A percentile compares a stretch with the other conserved stretches of the same genome.
Evolutionary conservation across 2,113 vertebrate species (phyloP).

Genomic region (Phyllostomus hastatus): DNA sequence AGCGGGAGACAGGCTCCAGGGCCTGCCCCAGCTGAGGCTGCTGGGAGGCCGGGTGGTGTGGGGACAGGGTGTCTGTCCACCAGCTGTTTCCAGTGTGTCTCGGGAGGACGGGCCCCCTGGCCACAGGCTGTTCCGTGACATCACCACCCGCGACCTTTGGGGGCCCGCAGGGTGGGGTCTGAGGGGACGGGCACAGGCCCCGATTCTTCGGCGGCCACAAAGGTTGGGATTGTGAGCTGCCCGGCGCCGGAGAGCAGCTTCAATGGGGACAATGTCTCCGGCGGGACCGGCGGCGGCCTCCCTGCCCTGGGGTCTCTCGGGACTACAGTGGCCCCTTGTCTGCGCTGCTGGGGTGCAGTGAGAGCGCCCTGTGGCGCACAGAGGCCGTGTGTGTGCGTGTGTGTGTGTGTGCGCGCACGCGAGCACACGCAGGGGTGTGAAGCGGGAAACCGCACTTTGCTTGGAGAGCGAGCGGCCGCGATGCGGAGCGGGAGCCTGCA

Average conservation of each 20-base stretch:
- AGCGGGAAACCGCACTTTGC: conserved; percentile 53
- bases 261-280: conserved; percentile 78
- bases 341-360: conserved; percentile 57
- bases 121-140: conserved; percentile 78
- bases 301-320: conserved; percentile 73
- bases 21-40: background rate
- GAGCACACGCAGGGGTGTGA: conserved; percentile 35
- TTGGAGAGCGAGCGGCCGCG: conserved; percentile 20
- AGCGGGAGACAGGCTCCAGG: background rate
- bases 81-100: conserved; percentile 24
- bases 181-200: conserved; percentile 73
- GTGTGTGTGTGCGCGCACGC: too few relatives aligned
- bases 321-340: conserved; percentile 82
- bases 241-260: conserved; percentile 72
- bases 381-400: background rate
- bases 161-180: conserved; percentile 69
- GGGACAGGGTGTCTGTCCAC: background rate
- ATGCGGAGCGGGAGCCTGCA: background rate
- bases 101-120: conserved; percentile 56
- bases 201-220: conserved; percentile 81
- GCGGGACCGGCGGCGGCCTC: conserved; percentile 70
- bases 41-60: background rate
- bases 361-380: conserved; percentile 76
- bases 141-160: conserved; percentile 80
- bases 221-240: conserved; percentile 83